Base-by-base conservation (phyloP, 37 sponge, comb jelly and placozoan species). In the Mnemiopsis leidyi region DNA sequence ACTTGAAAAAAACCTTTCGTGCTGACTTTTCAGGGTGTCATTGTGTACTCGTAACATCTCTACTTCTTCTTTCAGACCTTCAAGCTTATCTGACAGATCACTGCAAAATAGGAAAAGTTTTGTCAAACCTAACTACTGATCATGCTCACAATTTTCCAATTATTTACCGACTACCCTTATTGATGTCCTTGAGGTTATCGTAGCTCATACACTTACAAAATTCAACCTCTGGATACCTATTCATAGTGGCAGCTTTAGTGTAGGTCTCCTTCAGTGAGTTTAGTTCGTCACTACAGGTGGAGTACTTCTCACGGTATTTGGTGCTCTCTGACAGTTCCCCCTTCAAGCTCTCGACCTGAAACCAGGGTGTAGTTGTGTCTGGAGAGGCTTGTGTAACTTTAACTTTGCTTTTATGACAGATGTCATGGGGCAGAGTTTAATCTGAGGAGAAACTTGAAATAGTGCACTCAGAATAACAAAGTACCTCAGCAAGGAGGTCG, bases 11-110 rank as follows among this genome's bases (percentile, higher is more conserved):
- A 29, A 85, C 90, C 40, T 85, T 39, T 85, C 90, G 48, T 85
- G 90, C 24, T 85, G 90, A n/a, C 61, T 40, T 25, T 85, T 85
- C 48, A 85, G 61, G 0, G 90, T 85, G 5, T 85, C 61, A 21
- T 85, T 85, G 90, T 85, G 90, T 36, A 40, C 90, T 2, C 36
- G 33, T 28, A 85, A 33, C 0, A 85, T 40, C 0, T 38, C 61
- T 13, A 85, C 35, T 39, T 85, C 90, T 40, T 85, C 90, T 39
- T 85, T 38, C 29, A 85, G n/a, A 0, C 90, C 90, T 26, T 85
- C 90, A 9, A 85, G 35, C 48, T 85, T 38, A 23, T 85, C 90
- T 26, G 40, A 23, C 90, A 85, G 24, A 28, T 85, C 90, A 85
- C 90, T 85, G 90, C 9, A 39, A 85, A n/a, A n/a, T n/a, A n/a